Evolutionary conservation across 2,888 invertebrate species (phyloP), one percentile per base, ranked within the genome.

Genomic region (Limenitis camilla): DNA sequence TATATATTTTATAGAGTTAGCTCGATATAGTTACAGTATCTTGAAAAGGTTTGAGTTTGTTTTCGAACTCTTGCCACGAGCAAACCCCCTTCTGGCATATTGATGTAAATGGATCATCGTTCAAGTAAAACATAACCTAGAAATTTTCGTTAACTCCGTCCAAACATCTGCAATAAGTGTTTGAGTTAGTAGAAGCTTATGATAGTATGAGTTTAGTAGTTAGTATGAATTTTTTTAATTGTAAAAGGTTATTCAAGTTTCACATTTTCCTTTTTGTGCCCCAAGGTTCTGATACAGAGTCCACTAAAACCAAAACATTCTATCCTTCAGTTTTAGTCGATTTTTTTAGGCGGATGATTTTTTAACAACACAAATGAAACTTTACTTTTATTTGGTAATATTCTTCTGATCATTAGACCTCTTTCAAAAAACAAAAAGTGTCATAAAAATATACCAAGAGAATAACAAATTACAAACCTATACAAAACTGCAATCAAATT

Each of bases 401-500:
- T n/a, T n/a, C n/a, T n/a, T n/a, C n/a, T n/a, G n/a, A 3, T 19
- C 19, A 19, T 33, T 1, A 9, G 8, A 1, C 2, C 33, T 33
- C 7, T 8, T 9, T 9, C 9, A n/a, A 33, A 33, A 7, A 9
- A 33, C 33, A 3, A 9, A n/a, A n/a, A n/a, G n/a, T n/a, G n/a
- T n/a, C n/a, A n/a, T n/a, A n/a, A n/a, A n/a, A n/a, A n/a, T n/a
- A n/a, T n/a, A n/a, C n/a, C n/a, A n/a, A n/a, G n/a, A n/a, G n/a
- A n/a, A 28, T 28, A 29, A 9, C 41, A 42, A 52, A 28, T 46
- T 56, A 81, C 88, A 81, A 70, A 92, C 90, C 90, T 89, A 75
- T 92, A 92, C 66, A 94, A 89, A 29, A 93, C 90, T 32, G 92
- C 92, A 32, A 91, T 89, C 27, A 95, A 73, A 75, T 95, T 95